These are phyloP conservation scores for Geococcyx californianus DNA, from an alignment of 2,113 vertebrate genomes.

Conservation along the genomic window DNA sequence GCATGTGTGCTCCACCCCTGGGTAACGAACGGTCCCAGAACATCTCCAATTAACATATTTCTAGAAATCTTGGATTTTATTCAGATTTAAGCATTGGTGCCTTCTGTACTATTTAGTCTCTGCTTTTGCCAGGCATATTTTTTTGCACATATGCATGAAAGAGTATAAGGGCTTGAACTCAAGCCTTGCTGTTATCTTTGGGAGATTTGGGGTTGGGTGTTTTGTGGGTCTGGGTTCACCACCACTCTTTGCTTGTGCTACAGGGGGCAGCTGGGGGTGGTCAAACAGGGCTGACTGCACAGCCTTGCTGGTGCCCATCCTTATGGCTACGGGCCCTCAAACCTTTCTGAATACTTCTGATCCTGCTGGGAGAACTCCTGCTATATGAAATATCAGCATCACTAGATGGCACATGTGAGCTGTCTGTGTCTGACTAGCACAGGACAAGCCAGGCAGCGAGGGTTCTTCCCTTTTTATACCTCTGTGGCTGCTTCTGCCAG, in stretches of 20 bases:
- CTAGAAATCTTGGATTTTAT: background rate
- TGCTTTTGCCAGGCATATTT: background rate
- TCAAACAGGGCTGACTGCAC: background rate
- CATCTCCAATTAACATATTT: background rate
- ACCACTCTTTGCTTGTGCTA: background rate
- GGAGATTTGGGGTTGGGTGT: background rate
- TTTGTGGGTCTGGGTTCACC: background rate
- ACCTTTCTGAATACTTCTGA: fast-evolving
- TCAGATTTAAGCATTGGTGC: background rate
- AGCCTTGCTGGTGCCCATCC: background rate
- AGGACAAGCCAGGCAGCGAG: background rate
- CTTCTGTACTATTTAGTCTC: background rate
- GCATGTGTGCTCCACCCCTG: background rate
- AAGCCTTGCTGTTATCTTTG: background rate
- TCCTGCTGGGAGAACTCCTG: background rate
- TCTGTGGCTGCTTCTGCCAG: background rate
- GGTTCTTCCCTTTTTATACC: background rate
- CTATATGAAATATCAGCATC: background rate
- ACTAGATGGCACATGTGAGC: conserved; percentile 48
- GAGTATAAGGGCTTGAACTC: background rate
- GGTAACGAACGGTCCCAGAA: background rate
- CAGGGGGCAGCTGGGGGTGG: background rate
- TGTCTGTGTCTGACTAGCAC: background rate
- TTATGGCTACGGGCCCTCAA: fast-evolving
- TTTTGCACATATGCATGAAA: background rate